Conservation (phyloP, 2,797 vertebrate genomes). For the Erethizon dorsatum region DNA sequence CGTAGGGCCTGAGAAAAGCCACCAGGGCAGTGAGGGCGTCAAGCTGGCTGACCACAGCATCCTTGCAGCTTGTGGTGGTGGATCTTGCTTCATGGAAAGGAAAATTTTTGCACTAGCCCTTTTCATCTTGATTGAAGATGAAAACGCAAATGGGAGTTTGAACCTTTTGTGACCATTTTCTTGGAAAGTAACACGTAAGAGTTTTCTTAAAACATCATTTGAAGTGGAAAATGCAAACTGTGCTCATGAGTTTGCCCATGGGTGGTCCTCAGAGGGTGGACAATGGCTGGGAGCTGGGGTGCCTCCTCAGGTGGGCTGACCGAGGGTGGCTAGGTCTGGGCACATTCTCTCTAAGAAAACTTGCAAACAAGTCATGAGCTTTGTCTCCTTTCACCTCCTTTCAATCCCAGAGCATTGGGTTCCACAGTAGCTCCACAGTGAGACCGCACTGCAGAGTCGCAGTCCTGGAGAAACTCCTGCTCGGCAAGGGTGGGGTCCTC, state of each 20-base stretch:
- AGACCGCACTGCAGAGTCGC: neutral
- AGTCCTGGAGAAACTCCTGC: neutral
- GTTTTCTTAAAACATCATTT: constrained; percentile 65
- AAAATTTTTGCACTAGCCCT: constrained; percentile 72
- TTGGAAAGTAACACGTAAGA: constrained; percentile 54
- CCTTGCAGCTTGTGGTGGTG: constrained; percentile 81
- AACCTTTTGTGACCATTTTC: constrained; percentile 69
- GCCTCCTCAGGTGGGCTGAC: neutral
- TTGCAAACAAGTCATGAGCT: neutral
- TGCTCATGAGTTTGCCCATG: neutral
- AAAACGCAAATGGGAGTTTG: constrained; percentile 74
- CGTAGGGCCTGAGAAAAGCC: neutral
- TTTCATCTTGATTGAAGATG: constrained; percentile 77
- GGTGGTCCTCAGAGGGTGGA: constrained; percentile 2
- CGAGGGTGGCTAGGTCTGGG: neutral
- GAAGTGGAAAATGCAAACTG: constrained; percentile 10
- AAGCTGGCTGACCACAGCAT: constrained; percentile 68
- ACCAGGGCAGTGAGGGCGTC: constrained; percentile 20
- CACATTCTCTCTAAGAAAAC: neutral
- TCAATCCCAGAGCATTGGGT: neutral
- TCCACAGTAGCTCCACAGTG: rapidly evolving
- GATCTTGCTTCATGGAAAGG: constrained; percentile 80
- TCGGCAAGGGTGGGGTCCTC: rapidly evolving
- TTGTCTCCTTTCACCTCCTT: neutral
- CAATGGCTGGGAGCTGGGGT: neutral